Conservation (phyloP, 2,888 invertebrate species). For the Electrophaes corylata region DNA sequence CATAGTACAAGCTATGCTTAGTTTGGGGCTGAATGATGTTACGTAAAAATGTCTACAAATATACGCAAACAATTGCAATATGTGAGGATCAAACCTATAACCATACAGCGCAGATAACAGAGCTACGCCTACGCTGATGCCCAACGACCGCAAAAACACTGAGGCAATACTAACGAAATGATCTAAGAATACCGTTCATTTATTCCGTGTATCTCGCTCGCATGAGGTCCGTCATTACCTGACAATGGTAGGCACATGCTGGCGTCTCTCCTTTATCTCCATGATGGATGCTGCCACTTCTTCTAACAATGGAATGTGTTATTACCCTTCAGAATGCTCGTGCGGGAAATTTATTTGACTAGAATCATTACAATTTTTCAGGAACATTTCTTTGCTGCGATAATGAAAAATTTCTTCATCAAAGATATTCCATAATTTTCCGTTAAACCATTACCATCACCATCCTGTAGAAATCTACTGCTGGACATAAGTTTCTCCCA, state of each 20-base stretch:
- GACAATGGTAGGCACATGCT: conserved; percentile 19
- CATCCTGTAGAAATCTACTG: no score
- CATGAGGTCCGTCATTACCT: conserved; percentile 13
- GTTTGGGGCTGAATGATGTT: no score
- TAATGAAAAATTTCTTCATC: not conserved
- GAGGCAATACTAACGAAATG: conserved; percentile 1
- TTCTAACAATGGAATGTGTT: conserved; percentile 21
- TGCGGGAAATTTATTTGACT: conserved; percentile 1
- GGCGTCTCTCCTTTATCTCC: conserved; percentile 7
- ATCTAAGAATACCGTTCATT: conserved; percentile 6
- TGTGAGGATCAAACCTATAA: no score
- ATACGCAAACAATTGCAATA: no score
- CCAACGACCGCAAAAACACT: no score
- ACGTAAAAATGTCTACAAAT: no score
- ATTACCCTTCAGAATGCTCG: conserved; percentile 6
- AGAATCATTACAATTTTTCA: not conserved
- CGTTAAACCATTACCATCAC: no score
- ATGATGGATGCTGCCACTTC: conserved; percentile 15
- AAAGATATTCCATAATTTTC: not conserved
- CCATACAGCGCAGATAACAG: no score
- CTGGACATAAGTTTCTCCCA: no score
- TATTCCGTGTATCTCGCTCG: conserved; percentile 9
- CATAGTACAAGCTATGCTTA: no score
- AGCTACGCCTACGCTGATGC: no score
- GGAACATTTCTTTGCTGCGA: not conserved